Evolutionary conservation across 2,888 invertebrate genomes (phyloP).

Genomic region (Sicus ferrugineus): DNA sequence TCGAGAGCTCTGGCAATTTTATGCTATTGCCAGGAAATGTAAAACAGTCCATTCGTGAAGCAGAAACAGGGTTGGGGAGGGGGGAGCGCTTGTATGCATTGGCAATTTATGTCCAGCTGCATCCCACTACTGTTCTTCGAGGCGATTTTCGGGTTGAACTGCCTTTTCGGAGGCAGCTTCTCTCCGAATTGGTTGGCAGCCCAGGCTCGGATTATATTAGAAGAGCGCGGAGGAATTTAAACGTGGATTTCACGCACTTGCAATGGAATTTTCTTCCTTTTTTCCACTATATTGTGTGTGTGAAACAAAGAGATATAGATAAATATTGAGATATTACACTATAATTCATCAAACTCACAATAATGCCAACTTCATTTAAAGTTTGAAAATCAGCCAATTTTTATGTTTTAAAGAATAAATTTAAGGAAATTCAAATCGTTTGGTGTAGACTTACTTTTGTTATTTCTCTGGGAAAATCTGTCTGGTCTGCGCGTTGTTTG

Average conservation of each 20-base stretch:
- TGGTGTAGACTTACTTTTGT: too few relatives aligned
- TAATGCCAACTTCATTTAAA: too few relatives aligned
- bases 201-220: neutral
- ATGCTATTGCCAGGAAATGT: conserved; percentile 19
- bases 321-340: too few relatives aligned
- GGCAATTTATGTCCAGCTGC: conserved; percentile 6
- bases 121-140: neutral
- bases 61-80: neutral
- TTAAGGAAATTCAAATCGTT: too few relatives aligned
- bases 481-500: neutral
- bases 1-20: conserved; percentile 8
- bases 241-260: conserved; percentile 7
- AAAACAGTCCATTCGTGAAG: neutral
- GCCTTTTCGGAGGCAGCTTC: conserved; percentile 20
- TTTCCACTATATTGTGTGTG: neutral
- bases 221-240: conserved; percentile 4
- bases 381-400: too few relatives aligned
- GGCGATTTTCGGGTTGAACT: conserved; percentile 6
- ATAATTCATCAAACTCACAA: too few relatives aligned
- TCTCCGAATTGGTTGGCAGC: conserved; percentile 9
- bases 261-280: neutral
- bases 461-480: too few relatives aligned
- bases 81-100: neutral
- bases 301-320: too few relatives aligned
- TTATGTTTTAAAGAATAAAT: too few relatives aligned